Conservation (phyloP, 2,888 invertebrate genomes). For the Cantharis flavilabris region DNA sequence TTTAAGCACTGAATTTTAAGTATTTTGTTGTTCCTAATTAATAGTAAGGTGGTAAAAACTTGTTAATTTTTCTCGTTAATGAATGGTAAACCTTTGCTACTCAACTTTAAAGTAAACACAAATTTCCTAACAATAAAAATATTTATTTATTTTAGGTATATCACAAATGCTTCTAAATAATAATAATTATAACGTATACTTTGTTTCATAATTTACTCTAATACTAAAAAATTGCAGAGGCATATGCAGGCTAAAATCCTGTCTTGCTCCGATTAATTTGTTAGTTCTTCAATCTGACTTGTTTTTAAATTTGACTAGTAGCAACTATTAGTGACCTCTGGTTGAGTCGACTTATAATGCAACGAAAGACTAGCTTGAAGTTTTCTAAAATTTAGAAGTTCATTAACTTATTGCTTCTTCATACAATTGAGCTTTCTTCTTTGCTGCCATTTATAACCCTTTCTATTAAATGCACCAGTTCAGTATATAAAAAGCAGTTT, state of each 20-base stretch:
- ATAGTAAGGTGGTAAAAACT: too few species aligned
- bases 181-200: not conserved
- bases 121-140: not conserved
- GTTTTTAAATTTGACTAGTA: not conserved
- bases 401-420: not conserved
- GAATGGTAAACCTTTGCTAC: too few species aligned
- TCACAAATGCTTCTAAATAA: not conserved
- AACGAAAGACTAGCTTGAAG: not conserved
- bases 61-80: too few species aligned
- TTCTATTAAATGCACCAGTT: slow-evolving; percentile 66
- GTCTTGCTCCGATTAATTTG: not conserved
- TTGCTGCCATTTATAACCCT: slow-evolving; percentile 27
- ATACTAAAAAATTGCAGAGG: not conserved
- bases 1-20: not conserved
- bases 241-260: not conserved
- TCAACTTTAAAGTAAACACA: too few species aligned
- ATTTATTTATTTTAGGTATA: not conserved
- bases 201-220: not conserved
- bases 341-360: not conserved
- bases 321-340: not conserved
- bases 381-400: not conserved
- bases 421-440: not conserved
- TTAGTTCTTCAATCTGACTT: not conserved
- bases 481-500: slow-evolving; percentile 69
- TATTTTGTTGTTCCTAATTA: not conserved